A percentile compares a stretch with the other conserved stretches of the same genome.
Conservation (phyloP, 1,140 invertebrate species). For the Gerris buenoi region DNA sequence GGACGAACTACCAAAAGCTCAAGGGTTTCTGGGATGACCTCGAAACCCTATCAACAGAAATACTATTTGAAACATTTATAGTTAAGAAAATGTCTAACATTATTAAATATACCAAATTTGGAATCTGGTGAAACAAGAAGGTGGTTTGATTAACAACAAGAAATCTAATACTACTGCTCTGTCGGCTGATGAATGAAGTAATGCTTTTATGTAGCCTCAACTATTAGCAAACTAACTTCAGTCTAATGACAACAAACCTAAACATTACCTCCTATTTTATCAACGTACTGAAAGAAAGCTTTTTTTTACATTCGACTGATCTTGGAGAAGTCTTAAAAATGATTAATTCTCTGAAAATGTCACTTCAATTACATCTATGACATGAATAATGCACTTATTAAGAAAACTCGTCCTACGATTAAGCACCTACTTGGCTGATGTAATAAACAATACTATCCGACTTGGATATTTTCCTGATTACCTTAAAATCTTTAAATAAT, state of each 20-base stretch:
- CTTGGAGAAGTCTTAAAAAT: background rate
- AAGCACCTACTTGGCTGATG: background rate
- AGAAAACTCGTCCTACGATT: background rate
- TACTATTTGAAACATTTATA: too few species aligned
- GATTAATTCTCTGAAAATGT: background rate
- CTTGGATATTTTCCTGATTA: background rate
- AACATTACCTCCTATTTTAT: background rate
- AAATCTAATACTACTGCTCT: background rate
- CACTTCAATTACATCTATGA: background rate
- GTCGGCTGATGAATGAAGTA: background rate
- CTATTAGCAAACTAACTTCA: background rate
- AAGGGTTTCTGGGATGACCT: too few species aligned
- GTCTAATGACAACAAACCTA: background rate
- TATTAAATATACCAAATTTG: too few species aligned
- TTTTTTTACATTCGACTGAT: background rate
- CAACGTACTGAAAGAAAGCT: background rate
- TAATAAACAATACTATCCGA: background rate
- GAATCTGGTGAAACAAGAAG: background rate
- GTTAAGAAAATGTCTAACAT: too few species aligned
- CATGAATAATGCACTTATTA: background rate
- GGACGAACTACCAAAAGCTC: too few species aligned
- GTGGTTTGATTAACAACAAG: background rate
- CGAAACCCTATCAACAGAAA: too few species aligned
- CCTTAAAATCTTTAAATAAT: background rate
- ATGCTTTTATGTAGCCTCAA: background rate